phyloP scores from a whole-genome alignment of 2,113 vertebrate genomes.

The Petrocephalus microphthalmus region DNA sequence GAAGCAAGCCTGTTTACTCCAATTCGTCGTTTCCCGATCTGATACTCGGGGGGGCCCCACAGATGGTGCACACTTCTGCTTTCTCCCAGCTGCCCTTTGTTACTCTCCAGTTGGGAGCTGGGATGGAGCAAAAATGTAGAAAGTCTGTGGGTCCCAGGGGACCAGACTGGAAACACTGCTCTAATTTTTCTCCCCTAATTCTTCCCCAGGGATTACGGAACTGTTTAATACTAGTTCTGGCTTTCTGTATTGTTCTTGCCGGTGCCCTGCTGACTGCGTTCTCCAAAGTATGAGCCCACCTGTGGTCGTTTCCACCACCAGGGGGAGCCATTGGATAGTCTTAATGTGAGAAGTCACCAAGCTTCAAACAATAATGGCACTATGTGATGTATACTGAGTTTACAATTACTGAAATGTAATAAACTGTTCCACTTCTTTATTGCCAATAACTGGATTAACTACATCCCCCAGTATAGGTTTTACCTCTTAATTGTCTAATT shows the following conservation, averaged over 20 bases:
- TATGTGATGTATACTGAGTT: background rate
- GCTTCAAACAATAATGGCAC: background rate
- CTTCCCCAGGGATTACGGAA: constrained; percentile 63
- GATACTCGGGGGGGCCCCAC: background rate
- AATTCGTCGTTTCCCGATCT: background rate
- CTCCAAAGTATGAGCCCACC: constrained; percentile 60
- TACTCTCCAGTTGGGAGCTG: background rate
- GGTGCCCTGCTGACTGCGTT: constrained; percentile 69
- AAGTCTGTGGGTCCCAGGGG: background rate
- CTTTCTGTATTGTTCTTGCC: constrained; percentile 64
- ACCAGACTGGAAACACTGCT: background rate
- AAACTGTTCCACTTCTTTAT: background rate
- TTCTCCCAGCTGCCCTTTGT: background rate
- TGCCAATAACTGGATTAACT: background rate
- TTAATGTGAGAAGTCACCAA: background rate
- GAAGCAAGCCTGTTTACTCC: background rate
- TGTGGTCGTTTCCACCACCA: background rate
- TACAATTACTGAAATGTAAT: background rate
- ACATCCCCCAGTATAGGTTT: background rate
- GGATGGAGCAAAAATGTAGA: background rate
- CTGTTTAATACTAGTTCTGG: constrained; percentile 55
- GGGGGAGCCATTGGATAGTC: background rate
- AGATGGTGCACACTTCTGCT: background rate
- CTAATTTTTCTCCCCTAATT: constrained; percentile 2
- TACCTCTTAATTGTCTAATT: background rate